Evolutionary conservation across 2,888 invertebrate species (phyloP), one percentile per base, ranked within the genome.

Genomic region (Morinoia aosen): DNA sequence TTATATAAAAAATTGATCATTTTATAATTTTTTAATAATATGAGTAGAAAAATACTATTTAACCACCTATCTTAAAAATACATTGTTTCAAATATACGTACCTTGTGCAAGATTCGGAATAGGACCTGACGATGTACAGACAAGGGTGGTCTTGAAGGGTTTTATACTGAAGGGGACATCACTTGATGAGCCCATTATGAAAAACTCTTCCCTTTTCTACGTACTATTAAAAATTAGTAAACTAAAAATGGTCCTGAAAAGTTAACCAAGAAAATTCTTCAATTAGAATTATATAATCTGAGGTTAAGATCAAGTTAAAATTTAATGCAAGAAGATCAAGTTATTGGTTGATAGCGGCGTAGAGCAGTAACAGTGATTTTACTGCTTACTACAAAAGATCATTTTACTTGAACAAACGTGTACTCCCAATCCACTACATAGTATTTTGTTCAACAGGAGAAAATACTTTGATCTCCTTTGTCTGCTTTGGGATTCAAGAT

Each of bases 91-190:
- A 57, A 33, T 56, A 25, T 11, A 91, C 12, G n/a, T 91, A 91
- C 91, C 91, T 57, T 91, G 25, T 33, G 48, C 56, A 40, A 91
- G 33, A 91, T 10, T 91, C 8, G 4, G 57, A 91, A 57, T 48
- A 7, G 91, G 91, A 57, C 19, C 33, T 57, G 91, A 57, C 56
- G 91, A 91, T 57, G 91, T 57, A 33, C 91, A 91, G 7, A 91
- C 91, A 14, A 91, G 57, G 57, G 91, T 57, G 4, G 91, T 57
- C 25, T 91, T 56, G 91, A 91, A 91, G 48, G 91, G 91, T 39
- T 3, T 91, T 39, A 16, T 57, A 39, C 56, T 25, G 25, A 91
- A 91, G 25, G 64, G 64, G 5, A 5, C 25, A 64, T 19, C 64
- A 64, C 19, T 64, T 19, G 64, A 64, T 12, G 25, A 19, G 64